These are phyloP conservation scores for Pristionchus arcanus DNA, from an alignment of 2,888 invertebrate species.

Conservation along the genomic window DNA sequence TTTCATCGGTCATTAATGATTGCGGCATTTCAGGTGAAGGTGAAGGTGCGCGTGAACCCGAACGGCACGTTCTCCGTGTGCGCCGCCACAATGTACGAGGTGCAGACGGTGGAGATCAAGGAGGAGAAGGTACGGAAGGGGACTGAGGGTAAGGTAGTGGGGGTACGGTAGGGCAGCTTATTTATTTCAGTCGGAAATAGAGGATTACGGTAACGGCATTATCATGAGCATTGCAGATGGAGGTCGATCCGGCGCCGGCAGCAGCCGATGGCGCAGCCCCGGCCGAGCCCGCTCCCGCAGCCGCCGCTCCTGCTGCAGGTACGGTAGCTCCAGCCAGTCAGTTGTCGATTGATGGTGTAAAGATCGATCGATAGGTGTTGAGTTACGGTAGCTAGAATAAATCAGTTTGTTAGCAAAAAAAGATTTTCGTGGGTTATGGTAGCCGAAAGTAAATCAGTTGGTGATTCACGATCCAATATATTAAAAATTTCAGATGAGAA, in stretches of 20 bases:
- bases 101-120: conserved; percentile 71
- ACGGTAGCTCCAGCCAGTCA: conserved; percentile 55
- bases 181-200: no score
- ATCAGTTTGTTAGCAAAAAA: conserved; percentile 81
- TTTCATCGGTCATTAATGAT: neutral
- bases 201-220: neutral
- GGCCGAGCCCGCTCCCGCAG: conserved; percentile 69
- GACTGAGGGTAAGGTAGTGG: no score
- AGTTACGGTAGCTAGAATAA: conserved; percentile 78
- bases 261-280: conserved; percentile 54
- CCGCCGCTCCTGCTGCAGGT: conserved; percentile 73
- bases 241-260: conserved; percentile 39
- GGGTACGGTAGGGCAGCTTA: neutral
- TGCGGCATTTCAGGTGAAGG: conserved; percentile 83
- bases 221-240: conserved; percentile 14
- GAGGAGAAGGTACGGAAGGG: conserved; percentile 58
- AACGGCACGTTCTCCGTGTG: conserved; percentile 93
- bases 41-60: conserved; percentile 94
- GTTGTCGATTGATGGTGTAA: conserved; percentile 76
- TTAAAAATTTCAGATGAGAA: conserved; percentile 10
- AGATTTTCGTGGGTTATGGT: no score
- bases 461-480: neutral
- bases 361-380: no score
- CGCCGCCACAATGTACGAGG: conserved; percentile 86
- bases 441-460: neutral